phyloP scores from a whole-genome alignment of 2,797 vertebrate species.

The Eulemur rubriventer region DNA sequence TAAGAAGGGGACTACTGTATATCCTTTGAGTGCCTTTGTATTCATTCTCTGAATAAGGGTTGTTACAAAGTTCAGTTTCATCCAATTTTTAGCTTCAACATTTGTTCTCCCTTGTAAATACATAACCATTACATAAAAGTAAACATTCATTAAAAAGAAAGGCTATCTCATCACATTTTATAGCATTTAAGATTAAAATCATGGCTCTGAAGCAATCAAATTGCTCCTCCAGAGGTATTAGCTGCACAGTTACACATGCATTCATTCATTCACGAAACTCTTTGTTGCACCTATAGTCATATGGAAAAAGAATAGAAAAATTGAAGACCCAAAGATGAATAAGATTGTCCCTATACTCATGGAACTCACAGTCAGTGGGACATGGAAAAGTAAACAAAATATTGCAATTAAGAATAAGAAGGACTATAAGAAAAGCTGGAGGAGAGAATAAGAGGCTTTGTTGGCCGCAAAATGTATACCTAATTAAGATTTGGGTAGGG shows the following conservation, averaged over 20 bases:
- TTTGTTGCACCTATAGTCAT: neutral
- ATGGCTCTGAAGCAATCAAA: neutral
- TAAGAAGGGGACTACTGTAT: neutral
- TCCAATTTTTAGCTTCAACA: neutral
- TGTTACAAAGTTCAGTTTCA: neutral
- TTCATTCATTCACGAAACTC: neutral
- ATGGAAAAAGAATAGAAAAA: neutral
- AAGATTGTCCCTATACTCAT: neutral
- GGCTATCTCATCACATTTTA: neutral
- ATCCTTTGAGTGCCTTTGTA: neutral
- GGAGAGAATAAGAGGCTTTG: neutral
- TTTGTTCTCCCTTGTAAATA: slow-evolving; percentile 1
- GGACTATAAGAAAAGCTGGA: neutral
- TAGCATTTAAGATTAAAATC: neutral
- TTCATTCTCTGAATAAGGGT: neutral
- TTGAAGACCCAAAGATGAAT: neutral
- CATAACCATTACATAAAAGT: neutral
- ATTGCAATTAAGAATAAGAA: neutral
- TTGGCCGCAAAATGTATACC: neutral
- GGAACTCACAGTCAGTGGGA: neutral
- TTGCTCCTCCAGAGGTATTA: neutral
- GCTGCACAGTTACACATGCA: neutral
- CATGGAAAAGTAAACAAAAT: neutral
- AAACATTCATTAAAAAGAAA: slow-evolving; percentile 30
- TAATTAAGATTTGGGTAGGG: neutral